Evolutionary conservation across 2,113 vertebrate species (phyloP), one percentile per base, ranked within the genome.

Genomic region (Coptodon rendalli): DNA sequence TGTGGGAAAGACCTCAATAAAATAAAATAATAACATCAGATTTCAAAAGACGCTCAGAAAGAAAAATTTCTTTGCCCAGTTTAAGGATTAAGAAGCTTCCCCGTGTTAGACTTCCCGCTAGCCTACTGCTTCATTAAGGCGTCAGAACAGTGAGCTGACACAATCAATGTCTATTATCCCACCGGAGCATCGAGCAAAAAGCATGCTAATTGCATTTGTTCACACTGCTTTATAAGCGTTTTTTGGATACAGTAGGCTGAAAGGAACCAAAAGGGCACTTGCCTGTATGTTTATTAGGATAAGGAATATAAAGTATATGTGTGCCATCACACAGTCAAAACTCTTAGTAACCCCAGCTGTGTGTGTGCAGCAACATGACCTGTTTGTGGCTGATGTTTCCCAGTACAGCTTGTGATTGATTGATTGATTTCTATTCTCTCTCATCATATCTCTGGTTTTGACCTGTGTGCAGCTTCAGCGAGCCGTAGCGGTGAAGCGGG

Each of bases 401-500:
- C 34, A 68, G 63, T 52, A 50, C 9, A 29, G 71, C 71, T 19
- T 29, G 17, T 78, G 71, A 19, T 48, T 11, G 43, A 48, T 73
- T 12, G 34, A 66, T 66, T 19, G 34, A 50, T 52, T 78, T 34
- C 27, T 52, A 12, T 31, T 31, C 9, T 50, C 24, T 78, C 6
- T 52, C 17, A 78, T 34, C 27, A 78, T 34, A 48, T 78, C 0
- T 31, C 17, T 78, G 73, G 43, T 78, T 78, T 52, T 78, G 27
- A 40, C 87, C 4, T 91, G 31, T 82, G 36, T 83, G 61, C 84
- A 99, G 98, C 98, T 98, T 96, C 98, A 99, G 93, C 97, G 99
- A 94, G 98, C 98, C 1, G 96, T 99, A 92, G 97, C 97, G 2
- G 97, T 99, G 89, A 97, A 97, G 81, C 97, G 98, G 87, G 95